These are phyloP conservation scores for Pangasius djambal DNA, from an alignment of 2,797 vertebrate genomes.

Conservation along the genomic window DNA sequence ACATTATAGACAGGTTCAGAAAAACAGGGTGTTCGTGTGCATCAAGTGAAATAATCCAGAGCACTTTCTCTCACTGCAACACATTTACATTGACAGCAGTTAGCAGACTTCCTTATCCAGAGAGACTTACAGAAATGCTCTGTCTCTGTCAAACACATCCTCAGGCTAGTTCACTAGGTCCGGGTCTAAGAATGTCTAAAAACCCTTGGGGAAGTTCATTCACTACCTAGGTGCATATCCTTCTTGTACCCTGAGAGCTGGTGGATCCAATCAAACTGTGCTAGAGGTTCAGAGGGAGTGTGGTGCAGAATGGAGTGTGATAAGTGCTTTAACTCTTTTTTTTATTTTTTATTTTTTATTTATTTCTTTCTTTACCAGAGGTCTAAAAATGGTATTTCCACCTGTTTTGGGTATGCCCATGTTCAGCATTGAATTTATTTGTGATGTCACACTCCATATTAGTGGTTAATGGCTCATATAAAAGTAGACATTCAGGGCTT, in stretches of 20 bases:
- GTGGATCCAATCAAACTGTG: too few relatives aligned
- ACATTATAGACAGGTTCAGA: neutral
- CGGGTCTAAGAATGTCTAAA: neutral
- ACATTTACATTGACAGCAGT: neutral
- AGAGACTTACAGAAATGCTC: neutral
- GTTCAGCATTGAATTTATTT: too few relatives aligned
- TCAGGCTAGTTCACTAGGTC: neutral
- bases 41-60: neutral
- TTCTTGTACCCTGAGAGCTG: neutral
- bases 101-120: neutral
- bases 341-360: too few relatives aligned
- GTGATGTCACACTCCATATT: too few relatives aligned
- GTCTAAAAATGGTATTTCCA: too few relatives aligned
- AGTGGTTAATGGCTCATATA: too few relatives aligned
- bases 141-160: neutral
- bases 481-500: too few relatives aligned
- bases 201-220: neutral
- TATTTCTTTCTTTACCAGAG: too few relatives aligned
- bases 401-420: too few relatives aligned
- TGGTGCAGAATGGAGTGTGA: neutral
- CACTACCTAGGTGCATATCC: neutral
- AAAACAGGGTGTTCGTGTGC: neutral
- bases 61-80: neutral
- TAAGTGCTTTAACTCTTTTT: neutral
- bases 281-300: neutral